Conservation (phyloP, 2,113 vertebrate genomes). For the Thunnus thynnus region DNA sequence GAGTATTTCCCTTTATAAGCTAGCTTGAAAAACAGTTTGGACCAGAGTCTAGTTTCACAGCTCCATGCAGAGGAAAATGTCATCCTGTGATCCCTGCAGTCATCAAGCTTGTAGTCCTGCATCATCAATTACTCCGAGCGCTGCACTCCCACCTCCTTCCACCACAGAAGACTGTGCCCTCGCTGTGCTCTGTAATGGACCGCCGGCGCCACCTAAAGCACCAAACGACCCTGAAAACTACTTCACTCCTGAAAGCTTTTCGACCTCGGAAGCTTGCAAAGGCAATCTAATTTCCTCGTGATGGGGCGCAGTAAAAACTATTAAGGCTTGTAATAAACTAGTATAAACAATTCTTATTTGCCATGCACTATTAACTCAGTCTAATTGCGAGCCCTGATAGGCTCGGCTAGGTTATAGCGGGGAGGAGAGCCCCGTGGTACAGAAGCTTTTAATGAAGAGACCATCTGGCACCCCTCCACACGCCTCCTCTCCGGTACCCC, state of each 20-base stretch:
- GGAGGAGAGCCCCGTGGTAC: constrained; percentile 65
- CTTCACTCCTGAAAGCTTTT: constrained; percentile 61
- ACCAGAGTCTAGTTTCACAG: background rate
- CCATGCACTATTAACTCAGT: constrained; percentile 81
- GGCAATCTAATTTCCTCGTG: constrained; percentile 80
- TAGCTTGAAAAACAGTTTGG: background rate
- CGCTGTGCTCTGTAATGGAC: constrained; percentile 40
- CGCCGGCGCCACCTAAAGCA: background rate
- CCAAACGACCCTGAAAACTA: constrained; percentile 68
- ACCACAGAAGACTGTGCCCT: background rate
- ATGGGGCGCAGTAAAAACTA: constrained; percentile 81
- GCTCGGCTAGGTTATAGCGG: constrained; percentile 69
- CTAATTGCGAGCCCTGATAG: constrained; percentile 79
- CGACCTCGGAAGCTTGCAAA: constrained; percentile 78
- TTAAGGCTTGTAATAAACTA: constrained; percentile 83
- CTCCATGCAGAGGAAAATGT: constrained; percentile 1
- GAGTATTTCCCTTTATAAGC: background rate
- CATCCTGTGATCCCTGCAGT: constrained; percentile 26
- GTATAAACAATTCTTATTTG: constrained; percentile 84
- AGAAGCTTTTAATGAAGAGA: constrained; percentile 80
- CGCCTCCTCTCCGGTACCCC: constrained; percentile 44
- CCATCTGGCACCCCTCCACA: constrained; percentile 71
- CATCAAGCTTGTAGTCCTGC: background rate
- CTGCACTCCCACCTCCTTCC: constrained; percentile 4
- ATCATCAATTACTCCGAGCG: background rate